phyloP scores from a whole-genome alignment of 2,113 vertebrate species.

The Asarcornis scutulata region DNA sequence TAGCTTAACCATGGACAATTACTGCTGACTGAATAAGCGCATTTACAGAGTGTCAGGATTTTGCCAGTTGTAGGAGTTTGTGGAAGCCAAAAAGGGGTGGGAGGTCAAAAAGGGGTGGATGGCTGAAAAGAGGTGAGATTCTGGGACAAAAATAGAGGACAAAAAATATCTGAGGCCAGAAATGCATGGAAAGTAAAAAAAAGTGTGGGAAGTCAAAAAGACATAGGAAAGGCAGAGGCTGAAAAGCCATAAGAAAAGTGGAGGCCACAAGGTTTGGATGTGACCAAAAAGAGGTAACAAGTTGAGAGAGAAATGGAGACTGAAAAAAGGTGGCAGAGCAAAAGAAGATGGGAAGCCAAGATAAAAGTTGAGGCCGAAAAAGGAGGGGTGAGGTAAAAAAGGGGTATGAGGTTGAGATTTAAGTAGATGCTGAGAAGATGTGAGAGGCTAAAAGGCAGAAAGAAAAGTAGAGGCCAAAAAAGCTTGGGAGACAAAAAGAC shows the following conservation, averaged over 20 bases:
- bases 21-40: neutral
- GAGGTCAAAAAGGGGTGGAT: neutral
- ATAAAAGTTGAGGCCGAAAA: neutral
- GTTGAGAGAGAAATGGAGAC: neutral
- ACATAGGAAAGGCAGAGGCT: neutral
- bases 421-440: too few relatives aligned
- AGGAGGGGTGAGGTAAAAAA: neutral
- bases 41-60: neutral
- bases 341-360: neutral
- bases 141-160: neutral
- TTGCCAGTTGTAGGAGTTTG: neutral
- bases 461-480: neutral
- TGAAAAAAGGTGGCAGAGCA: neutral
- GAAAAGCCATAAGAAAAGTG: neutral
- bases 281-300: neutral
- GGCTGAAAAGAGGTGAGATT: neutral
- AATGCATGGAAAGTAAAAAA: neutral
- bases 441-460: too few relatives aligned
- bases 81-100: neutral
- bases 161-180: neutral
- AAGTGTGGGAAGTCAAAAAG: neutral
- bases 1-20: neutral
- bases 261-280: neutral
- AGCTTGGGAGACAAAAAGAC: neutral
- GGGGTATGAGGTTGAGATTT: neutral